Base-by-base conservation (phyloP, 2,113 vertebrate genomes). In the Euleptes europaea region DNA sequence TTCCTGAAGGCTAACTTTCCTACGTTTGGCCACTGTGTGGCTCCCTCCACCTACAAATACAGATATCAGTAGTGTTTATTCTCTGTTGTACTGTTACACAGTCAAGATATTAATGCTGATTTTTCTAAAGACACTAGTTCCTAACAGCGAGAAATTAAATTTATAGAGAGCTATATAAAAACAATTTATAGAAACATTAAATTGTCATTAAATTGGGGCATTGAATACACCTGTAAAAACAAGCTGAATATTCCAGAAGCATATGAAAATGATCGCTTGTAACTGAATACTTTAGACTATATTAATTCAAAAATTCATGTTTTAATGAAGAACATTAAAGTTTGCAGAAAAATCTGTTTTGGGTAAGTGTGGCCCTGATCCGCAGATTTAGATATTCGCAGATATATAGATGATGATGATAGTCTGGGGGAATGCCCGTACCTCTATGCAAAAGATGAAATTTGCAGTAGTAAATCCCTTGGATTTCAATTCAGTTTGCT, bases 1-100 rank as follows among this genome's bases (percentile, higher is more conserved):
- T 14, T 44, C 26, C 35, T 13, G 2, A 76, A 17, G 73, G 51
- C 31, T 70, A 6, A 71, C 38, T 15, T 23, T 31, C 40, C 44
- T 21, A 49, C 1, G 23, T 80, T 63, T 85, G 77, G 42, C 84
- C 84, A 85, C 84, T 73, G 10, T 85, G 84, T 85, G 84, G 76
- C 77, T 15, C 51, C 33, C 84, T 85, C n/a, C 15, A 80, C 76
- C 17, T 49, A 85, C 67, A 65, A 84, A 84, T 73, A 11, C 8
- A 12, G 54, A 11, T 10, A 33, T 57, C 19, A 1, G 1, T 23
- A 19, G 4, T 14, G 3, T 9, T 49, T 78, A 21, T 57, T 54
- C 33, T 33, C 33, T 47, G 49, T 28, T 44, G 60, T 85, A 35
- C 31, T 63, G 31, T 79, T 73, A 38, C 10, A 11, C 13, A 63